phyloP scores from a whole-genome alignment of 2,113 vertebrate genomes.

The Hippocampus mohnikei region DNA sequence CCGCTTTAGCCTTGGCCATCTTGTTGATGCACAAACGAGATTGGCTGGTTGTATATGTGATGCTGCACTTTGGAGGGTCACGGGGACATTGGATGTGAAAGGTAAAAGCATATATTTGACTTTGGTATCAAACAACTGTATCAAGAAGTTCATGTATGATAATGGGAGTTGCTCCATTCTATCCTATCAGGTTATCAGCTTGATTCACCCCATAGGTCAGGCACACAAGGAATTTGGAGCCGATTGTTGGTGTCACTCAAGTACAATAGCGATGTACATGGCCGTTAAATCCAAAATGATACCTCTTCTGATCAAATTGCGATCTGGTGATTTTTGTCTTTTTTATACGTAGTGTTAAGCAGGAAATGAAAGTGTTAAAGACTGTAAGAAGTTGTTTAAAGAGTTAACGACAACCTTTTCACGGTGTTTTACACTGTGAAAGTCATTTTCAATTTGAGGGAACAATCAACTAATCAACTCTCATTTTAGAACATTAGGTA shows the following conservation, averaged over 20 bases:
- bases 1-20: slow-evolving; percentile 55
- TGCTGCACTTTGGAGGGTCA: background rate
- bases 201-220: no score
- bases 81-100: background rate
- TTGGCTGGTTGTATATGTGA: slow-evolving; percentile 16
- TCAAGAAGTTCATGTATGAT: no score
- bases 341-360: no score
- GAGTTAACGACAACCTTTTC: no score
- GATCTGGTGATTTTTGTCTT: background rate
- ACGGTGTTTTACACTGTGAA: no score
- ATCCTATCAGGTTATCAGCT: background rate
- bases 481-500: background rate
- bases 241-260: background rate
- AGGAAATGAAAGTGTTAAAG: no score
- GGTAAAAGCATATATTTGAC: background rate
- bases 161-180: background rate
- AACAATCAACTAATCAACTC: no score
- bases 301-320: background rate
- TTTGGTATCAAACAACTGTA: background rate
- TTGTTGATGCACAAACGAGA: slow-evolving; percentile 59
- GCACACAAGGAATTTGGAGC: no score
- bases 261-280: no score
- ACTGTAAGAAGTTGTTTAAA: no score
- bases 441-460: no score
- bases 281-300: background rate